Evolutionary conservation across 2,113 vertebrate species (phyloP), one percentile per base, ranked within the genome.

Genomic region (Lanius ludovicianus): DNA sequence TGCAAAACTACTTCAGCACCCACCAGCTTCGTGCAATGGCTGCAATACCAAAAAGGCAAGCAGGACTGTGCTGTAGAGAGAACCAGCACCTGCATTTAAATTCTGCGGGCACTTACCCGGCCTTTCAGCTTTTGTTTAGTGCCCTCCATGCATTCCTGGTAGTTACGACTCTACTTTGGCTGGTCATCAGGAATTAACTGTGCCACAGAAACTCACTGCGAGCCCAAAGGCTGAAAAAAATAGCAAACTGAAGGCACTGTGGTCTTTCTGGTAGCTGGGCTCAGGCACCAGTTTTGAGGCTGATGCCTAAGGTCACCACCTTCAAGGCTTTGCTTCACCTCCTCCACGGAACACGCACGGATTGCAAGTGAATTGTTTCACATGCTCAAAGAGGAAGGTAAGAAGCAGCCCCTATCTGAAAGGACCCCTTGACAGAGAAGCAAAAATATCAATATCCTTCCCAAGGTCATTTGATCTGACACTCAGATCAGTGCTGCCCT

Each of bases 111-210:
- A 86, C 76, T 89, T 31, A 59, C 76, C 42, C 42, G 8, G 93
- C 52, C 80, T 96, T 93, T 81, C 93, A 92, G 86, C 89, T 95
- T 95, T 93, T 95, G 68, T 95, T 90, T 14, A 75, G 56, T 63
- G 52, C 52, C 56, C 76, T 94, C 85, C 79, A 14, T 4, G 7
- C 63, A 59, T 11, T 65, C 79, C 86, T 90, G 55, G 67, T 76
- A 85, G 75, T 30, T 68, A 73, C 2, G 0, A 86, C 83, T 74
- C 92, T 28, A 53, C 76, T 95, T 70, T 96, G 94, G 84, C 91
- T 91, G 86, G 35, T 37, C 16, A 7, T 84, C 56, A 55, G 80
- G 91, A 90, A 95, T 68, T 67, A 59, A 86, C 11, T 52, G 80
- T 84, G 73, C 76, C 80, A 87, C 83, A 81, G 64, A 84, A 89